Percentiles rank a stretch among this genome's conserved stretches.
Evolutionary conservation across 1,140 invertebrate genomes (phyloP).

Genomic region (Platorchestia sp.): DNA sequence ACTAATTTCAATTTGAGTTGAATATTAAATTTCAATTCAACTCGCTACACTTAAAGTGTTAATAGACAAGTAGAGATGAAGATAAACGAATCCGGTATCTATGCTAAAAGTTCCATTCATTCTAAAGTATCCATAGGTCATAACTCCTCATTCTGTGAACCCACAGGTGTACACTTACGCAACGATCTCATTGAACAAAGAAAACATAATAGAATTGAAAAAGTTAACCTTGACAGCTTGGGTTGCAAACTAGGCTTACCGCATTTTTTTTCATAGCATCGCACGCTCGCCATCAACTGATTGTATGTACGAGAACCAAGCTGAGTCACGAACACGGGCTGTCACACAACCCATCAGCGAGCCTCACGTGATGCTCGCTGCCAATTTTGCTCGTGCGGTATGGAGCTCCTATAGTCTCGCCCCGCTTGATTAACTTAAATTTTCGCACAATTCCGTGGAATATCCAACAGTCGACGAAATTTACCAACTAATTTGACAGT

Average conservation of each 20-base stretch:
- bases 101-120: no score
- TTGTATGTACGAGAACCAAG: not conserved
- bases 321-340: not conserved
- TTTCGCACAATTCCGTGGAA: not conserved
- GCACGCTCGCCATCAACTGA: not conserved
- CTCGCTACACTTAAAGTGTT: no score
- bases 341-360: not conserved
- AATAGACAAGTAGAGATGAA: no score
- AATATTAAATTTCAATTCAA: no score
- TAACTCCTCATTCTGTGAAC: no score
- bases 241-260: not conserved
- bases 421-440: not conserved
- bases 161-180: not conserved
- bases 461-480: not conserved
- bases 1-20: no score
- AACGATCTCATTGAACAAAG: not conserved
- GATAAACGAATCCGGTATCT: no score
- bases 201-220: not conserved
- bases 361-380: not conserved
- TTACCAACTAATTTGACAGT: not conserved
- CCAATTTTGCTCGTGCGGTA: not conserved
- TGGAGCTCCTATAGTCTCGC: not conserved
- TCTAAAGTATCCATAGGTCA: no score
- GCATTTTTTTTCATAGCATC: not conserved
- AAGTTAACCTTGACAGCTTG: not conserved